Evolutionary conservation across 1,140 invertebrate genomes (phyloP).

Genomic region (Pogonognathellus flavescens): DNA sequence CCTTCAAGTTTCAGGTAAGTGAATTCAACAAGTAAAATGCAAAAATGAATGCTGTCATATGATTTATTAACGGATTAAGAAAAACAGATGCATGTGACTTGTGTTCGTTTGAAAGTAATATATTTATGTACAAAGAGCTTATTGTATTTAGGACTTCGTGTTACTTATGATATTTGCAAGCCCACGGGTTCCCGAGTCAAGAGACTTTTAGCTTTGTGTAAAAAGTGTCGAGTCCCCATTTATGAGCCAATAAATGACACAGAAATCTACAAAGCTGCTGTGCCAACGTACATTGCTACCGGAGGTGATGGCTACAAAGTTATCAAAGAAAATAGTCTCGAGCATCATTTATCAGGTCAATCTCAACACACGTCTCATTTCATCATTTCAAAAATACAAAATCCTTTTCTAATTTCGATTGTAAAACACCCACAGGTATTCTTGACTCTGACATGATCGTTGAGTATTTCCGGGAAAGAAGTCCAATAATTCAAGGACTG

Average conservation of each 20-base stretch:
- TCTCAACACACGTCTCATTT: background rate
- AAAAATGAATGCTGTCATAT: background rate
- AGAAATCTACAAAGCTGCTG: slow-evolving; percentile 63
- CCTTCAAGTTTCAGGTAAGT: slow-evolving; percentile 75
- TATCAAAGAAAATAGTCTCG: slow-evolving; percentile 69
- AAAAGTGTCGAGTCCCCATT: slow-evolving; percentile 76
- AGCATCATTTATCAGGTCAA: slow-evolving; percentile 66
- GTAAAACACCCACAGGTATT: slow-evolving; percentile 66
- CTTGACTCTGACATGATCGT: slow-evolving; percentile 70
- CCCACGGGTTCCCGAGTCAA: slow-evolving; percentile 75
- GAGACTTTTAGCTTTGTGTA: slow-evolving; percentile 75
- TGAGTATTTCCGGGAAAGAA: slow-evolving; percentile 67
- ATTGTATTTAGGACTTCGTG: slow-evolving; percentile 69
- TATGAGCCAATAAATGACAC: slow-evolving; percentile 72
- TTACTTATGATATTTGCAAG: slow-evolving; percentile 74
- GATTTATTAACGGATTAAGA: too few species aligned
- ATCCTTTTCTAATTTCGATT: background rate
- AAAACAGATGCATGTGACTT: too few species aligned
- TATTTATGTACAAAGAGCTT: too few species aligned
- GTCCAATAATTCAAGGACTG: slow-evolving; percentile 68
- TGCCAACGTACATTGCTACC: slow-evolving; percentile 70
- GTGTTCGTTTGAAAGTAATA: too few species aligned
- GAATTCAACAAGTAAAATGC: background rate
- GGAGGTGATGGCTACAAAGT: slow-evolving; percentile 72
- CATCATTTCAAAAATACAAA: background rate